Evolutionary conservation across 2,113 vertebrate genomes (phyloP).

Genomic region (Stegastes partitus): DNA sequence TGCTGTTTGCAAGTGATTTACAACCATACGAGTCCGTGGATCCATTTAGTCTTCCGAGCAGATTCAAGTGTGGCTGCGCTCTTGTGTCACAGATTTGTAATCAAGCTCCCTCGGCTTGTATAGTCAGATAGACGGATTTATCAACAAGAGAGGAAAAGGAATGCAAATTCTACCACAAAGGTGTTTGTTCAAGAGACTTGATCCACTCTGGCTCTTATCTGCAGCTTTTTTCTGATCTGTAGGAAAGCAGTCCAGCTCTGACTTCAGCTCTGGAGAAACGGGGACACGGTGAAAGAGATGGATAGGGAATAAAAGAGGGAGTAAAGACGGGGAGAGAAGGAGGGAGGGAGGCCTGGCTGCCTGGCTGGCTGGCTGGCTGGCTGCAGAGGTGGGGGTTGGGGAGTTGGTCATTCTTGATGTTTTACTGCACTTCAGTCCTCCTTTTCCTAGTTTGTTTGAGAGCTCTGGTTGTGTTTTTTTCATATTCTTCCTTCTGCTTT

Average conservation of each 20-base stretch:
- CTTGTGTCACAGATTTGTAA: constrained; percentile 30
- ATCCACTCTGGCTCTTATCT: constrained; percentile 63
- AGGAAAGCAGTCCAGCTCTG: constrained; percentile 56
- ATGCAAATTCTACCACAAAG: constrained; percentile 27
- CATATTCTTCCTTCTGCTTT: constrained; percentile 29
- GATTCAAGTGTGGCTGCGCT: not conserved
- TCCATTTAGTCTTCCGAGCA: constrained; percentile 19
- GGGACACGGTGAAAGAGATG: constrained; percentile 62
- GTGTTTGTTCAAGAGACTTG: constrained; percentile 41
- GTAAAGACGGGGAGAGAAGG: constrained; percentile 49
- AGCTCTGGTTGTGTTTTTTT: constrained; percentile 21
- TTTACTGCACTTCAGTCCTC: constrained; percentile 60
- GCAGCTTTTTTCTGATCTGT: no score
- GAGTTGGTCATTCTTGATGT: constrained; percentile 66
- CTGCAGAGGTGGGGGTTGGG: constrained; percentile 71
- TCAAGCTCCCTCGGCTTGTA: constrained; percentile 33
- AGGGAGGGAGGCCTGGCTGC: constrained; percentile 50
- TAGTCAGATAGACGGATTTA: constrained; percentile 24
- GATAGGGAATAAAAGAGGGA: constrained; percentile 71
- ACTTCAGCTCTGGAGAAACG: constrained; percentile 58
- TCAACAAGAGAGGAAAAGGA: constrained; percentile 5
- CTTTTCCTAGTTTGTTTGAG: constrained; percentile 43
- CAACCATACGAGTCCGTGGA: constrained; percentile 28
- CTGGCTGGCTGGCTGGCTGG: constrained; percentile 46
- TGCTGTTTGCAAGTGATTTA: constrained; percentile 61